Percentiles rank a stretch among this genome's conserved stretches.
Conservation (phyloP, 2,888 invertebrate species). For the Amphipoea oculea region DNA sequence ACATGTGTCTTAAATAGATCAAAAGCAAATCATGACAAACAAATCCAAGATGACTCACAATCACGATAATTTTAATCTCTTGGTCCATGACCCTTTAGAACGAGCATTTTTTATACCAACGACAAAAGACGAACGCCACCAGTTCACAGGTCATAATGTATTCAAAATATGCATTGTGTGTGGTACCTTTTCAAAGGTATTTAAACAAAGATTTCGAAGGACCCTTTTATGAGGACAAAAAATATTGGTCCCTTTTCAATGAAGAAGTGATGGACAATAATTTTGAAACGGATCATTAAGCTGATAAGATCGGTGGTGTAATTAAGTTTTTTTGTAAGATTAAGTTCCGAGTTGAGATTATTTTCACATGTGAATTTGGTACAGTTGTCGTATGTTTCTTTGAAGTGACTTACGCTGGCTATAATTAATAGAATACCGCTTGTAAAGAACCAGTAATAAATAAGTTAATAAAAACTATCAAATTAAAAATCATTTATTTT, state of each 20-base stretch:
- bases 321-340: conserved; percentile 71
- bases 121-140: conserved; percentile 70
- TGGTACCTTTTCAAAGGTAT: conserved; percentile 76
- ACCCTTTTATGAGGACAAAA: conserved; percentile 76
- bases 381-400: conserved; percentile 12
- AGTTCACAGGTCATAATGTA: conserved; percentile 84
- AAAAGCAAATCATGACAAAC: conserved; percentile 68
- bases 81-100: conserved; percentile 74
- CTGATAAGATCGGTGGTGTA: conserved; percentile 81
- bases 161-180: conserved; percentile 89
- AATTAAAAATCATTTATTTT: not conserved
- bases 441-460: not conserved
- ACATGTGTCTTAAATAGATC: conserved; percentile 67
- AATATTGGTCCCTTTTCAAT: conserved; percentile 77
- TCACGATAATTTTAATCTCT: conserved; percentile 77
- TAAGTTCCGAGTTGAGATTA: conserved; percentile 41
- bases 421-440: not conserved
- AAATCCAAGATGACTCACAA: conserved; percentile 78
- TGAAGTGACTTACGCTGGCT: not conserved
- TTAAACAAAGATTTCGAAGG: conserved; percentile 85
- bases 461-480: not conserved
- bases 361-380: conserved; percentile 62
- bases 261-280: conserved; percentile 79
- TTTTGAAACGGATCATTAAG: conserved; percentile 86
- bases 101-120: conserved; percentile 61